Base-by-base conservation (phyloP, 2,113 vertebrate species). In the Trogon surrucura region DNA sequence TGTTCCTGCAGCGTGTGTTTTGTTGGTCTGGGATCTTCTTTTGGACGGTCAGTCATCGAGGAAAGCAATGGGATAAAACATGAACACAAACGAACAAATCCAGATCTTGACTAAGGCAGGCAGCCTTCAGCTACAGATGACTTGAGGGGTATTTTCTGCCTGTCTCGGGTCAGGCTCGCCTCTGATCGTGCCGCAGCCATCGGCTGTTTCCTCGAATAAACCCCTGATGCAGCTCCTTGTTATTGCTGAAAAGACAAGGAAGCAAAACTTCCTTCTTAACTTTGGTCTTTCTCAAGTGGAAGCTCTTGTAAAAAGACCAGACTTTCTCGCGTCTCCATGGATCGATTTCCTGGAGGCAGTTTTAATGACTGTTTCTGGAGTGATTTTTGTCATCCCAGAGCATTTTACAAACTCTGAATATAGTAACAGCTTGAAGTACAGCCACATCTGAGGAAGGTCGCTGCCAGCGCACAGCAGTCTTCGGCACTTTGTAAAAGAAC, bases 301-400 rank as follows among this genome's bases (percentile, higher is more conserved):
- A 90, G 30, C 25, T 93, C 71, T 92, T 81, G 48, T 95, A 62
- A 89, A 91, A 91, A 57, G 38, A 62, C 41, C 51, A 73, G 62
- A 21, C 72, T 77, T 93, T 86, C 72, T 64, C 29, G 11, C 3
- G 2, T 50, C 45, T 78, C 61, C 8, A 1, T 50, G 72, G 74
- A 62, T 89, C 5, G 2, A 14, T 92, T 93, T 86, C 77, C 90
- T 91, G 85, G 67, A 89, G 93, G 10, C 69, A 67, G 29, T 94
- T 94, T 88, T 84, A 83, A 50, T 83, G 88, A 77, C 79, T 94
- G 48, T 91, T 92, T 95, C 82, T 91, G 75, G 60, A 94, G 80
- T 60, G 82, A 34, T 67, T 90, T 95, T 93, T 93, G 62, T 88
- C 90, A 57, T 96, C 90, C 72, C 72, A 60, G 25, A 86, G 90